These are phyloP conservation scores for Lipotes vexillifer DNA, from an alignment of 2,113 vertebrate genomes.

Conservation along the genomic window DNA sequence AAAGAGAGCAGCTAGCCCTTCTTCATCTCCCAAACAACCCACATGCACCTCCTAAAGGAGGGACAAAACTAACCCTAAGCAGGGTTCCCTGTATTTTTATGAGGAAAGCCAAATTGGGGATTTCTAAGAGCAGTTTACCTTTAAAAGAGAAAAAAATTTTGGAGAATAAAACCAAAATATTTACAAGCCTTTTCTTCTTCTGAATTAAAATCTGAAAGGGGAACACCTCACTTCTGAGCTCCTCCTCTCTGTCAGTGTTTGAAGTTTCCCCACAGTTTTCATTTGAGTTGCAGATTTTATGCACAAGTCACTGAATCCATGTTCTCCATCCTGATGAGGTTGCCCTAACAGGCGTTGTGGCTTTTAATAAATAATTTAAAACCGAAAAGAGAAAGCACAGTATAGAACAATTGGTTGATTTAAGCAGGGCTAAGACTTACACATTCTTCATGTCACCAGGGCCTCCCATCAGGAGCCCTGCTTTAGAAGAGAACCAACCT, in stretches of 20 bases:
- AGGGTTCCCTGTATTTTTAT: neutral
- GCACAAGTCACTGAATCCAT: constrained; percentile 5
- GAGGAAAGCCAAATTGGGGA: neutral
- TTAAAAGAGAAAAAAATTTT: neutral
- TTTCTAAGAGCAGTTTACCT: neutral
- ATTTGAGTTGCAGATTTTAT: constrained; percentile 51
- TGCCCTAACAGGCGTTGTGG: constrained; percentile 40
- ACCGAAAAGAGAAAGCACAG: constrained; percentile 35
- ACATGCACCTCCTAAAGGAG: neutral
- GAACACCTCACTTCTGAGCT: neutral
- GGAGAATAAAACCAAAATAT: constrained; percentile 41
- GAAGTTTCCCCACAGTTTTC: constrained; percentile 22
- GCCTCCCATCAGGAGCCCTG: constrained; percentile 6
- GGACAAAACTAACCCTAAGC: rapidly evolving
- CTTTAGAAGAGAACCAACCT: constrained; percentile 9
- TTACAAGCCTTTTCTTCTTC: constrained; percentile 24
- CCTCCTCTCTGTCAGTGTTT: neutral
- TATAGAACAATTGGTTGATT: constrained; percentile 14
- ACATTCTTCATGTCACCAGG: constrained; percentile 28
- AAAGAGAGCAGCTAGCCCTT: neutral
- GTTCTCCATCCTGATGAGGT: constrained; percentile 61
- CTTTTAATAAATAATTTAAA: constrained; percentile 71
- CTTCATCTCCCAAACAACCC: neutral
- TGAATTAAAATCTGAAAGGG: constrained; percentile 38
- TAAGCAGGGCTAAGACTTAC: constrained; percentile 58